phyloP scores from a whole-genome alignment of 2,113 vertebrate species.

The Mus pahari region DNA sequence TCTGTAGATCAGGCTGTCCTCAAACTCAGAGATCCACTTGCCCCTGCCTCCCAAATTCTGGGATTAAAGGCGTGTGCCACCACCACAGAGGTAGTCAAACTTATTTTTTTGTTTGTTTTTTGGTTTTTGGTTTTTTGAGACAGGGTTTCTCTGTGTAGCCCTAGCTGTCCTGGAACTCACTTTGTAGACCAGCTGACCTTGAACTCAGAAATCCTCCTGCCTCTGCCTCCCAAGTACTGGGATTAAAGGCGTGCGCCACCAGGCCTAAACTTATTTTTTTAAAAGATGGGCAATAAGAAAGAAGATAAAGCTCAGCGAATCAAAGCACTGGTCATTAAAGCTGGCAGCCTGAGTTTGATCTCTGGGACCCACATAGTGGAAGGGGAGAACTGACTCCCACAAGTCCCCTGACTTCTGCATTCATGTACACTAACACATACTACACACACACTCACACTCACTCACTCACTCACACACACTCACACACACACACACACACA shows the following conservation, averaged over 20 bases:
- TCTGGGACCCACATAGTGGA: neutral
- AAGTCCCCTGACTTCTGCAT: neutral
- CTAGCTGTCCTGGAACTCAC: neutral
- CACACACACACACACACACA: neutral
- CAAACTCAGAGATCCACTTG: neutral
- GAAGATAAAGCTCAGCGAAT: neutral
- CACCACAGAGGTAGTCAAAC: neutral
- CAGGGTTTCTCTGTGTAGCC: neutral
- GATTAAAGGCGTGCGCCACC: neutral
- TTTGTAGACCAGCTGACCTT: neutral
- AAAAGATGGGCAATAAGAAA: neutral
- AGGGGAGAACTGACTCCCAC: neutral
- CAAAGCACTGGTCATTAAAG: neutral
- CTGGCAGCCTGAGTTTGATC: too few relatives aligned
- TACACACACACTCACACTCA: neutral
- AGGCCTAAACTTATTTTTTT: neutral
- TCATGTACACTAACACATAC: too few relatives aligned
- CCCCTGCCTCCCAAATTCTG: neutral
- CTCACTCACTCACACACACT: neutral
- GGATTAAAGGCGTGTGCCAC: neutral
- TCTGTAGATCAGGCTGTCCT: neutral
- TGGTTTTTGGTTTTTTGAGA: neutral
- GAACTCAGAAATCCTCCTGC: neutral
- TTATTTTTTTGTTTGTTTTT: neutral
- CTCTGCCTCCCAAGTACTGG: neutral